Percentiles rank a stretch among this genome's conserved stretches.
These are phyloP conservation scores for Anolis sagrei DNA, from an alignment of 2,113 vertebrate genomes.

Conservation along the genomic window DNA sequence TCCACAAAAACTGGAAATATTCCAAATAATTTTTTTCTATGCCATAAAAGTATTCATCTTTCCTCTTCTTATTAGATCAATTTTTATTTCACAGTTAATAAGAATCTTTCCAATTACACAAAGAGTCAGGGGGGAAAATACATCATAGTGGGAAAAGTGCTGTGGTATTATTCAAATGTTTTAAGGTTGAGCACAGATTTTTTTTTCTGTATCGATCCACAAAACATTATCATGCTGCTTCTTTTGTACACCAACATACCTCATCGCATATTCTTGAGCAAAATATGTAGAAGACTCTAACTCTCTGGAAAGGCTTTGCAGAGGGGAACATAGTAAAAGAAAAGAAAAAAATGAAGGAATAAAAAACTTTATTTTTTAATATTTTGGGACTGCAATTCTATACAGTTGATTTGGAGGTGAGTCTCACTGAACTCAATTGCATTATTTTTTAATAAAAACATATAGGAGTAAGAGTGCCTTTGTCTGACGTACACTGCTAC, in stretches of 20 bases:
- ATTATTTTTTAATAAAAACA: background rate
- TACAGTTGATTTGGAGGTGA: background rate
- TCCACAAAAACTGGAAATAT: background rate
- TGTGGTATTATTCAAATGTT: background rate
- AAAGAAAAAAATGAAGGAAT: background rate
- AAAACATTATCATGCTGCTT: background rate
- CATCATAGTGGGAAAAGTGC: background rate
- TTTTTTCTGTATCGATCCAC: background rate
- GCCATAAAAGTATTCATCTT: background rate
- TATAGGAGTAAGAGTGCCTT: background rate
- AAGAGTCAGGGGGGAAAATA: background rate
- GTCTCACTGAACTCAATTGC: background rate
- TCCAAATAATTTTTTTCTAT: rapidly evolving
- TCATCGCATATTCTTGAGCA: background rate
- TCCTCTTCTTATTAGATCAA: background rate
- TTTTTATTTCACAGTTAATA: conserved; percentile 28
- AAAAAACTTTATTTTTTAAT: background rate
- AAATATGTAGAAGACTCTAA: too few species aligned
- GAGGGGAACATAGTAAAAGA: too few species aligned
- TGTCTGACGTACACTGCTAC: too few species aligned
- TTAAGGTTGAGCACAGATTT: background rate
- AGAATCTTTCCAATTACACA: background rate
- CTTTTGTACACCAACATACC: background rate
- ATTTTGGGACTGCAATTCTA: background rate
- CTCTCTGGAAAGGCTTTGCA: background rate